Conservation (phyloP, 1,140 invertebrate species). For the Zaprionus ornatus region DNA sequence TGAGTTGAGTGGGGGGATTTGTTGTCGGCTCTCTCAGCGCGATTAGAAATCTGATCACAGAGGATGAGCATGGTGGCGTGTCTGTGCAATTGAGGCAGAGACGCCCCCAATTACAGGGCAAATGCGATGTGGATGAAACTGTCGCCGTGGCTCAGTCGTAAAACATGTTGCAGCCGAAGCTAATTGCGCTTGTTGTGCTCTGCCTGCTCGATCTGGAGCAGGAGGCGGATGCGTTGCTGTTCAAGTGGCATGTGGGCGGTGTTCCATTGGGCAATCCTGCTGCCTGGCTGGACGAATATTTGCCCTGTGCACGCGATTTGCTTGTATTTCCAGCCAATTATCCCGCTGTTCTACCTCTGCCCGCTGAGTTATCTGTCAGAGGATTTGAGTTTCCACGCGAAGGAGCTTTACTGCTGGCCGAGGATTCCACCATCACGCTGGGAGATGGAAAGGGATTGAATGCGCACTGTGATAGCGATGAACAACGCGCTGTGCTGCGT, state of each 20-base stretch:
- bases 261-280: conserved; percentile 46
- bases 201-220: conserved; percentile 20
- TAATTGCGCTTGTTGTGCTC: neutral
- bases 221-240: conserved; percentile 35
- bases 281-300: conserved; percentile 60
- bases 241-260: conserved; percentile 60
- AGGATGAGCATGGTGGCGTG: neutral
- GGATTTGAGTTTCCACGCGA: conserved; percentile 66
- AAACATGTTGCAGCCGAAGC: conserved; percentile 39
- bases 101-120: conserved; percentile 50
- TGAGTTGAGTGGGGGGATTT: conserved; percentile 5
- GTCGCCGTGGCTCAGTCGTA: conserved; percentile 3
- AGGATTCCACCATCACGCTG: conserved; percentile 62
- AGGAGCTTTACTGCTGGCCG: conserved; percentile 62
- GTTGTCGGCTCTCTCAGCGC: neutral
- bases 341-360: conserved; percentile 67
- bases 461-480: conserved; percentile 45
- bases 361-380: conserved; percentile 42
- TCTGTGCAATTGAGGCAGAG: neutral
- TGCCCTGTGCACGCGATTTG: conserved; percentile 63
- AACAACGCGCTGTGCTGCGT: conserved; percentile 47
- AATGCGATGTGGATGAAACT: neutral
- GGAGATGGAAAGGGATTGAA: conserved; percentile 4
- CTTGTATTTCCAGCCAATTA: conserved; percentile 67
- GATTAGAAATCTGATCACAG: conserved; percentile 6